Base-by-base conservation (phyloP, 2,888 invertebrate genomes). In the Syrphus vitripennis region DNA sequence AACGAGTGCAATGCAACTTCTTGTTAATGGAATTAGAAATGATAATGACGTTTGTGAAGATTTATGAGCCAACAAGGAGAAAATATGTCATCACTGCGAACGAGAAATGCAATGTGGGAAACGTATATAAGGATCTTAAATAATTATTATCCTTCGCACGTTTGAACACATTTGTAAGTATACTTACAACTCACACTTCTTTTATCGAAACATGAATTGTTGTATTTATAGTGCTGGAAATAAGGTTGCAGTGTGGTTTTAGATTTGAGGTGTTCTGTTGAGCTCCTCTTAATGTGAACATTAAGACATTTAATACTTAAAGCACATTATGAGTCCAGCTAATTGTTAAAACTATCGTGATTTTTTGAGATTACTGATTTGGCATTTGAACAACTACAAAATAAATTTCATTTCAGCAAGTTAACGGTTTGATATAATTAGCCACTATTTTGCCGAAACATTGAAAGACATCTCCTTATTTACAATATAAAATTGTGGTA, bases 1-100 rank as follows among this genome's bases (percentile, higher is more conserved):
- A 48, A 74, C 61, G 67, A 67, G 71, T 82, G 79, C 72, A 86
- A 24, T 86, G 86, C 72, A 81, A 86, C 77, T 86, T 86, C 77
- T 86, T 86, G 86, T 86, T 86, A 86, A 86, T 86, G 81, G 86
- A 86, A 86, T 86, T 86, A 86, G 86, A 81, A 86, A 86, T 86
- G 86, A 86, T 81, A 86, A 86, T 86, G 86, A 81, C 86, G 63
- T 86, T 77, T 81, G 86, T 59, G 80, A 86, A 86, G 81, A 86
- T 86, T 86, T 86, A 86, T 81, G 86, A 78, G 72, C 72, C 74
- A 81, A 65, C 77, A 67, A 69, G 65, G 76, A 76, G 84, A 61
- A 78, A 77, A 83, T 74, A 69, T 77, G 81, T 48, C 77, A 77
- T 48, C 77, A 77, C 21, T 40, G n/a, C n/a, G 40, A 29, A 74